Conservation (phyloP, 2,113 vertebrate species). For the Chaetura pelagica region DNA sequence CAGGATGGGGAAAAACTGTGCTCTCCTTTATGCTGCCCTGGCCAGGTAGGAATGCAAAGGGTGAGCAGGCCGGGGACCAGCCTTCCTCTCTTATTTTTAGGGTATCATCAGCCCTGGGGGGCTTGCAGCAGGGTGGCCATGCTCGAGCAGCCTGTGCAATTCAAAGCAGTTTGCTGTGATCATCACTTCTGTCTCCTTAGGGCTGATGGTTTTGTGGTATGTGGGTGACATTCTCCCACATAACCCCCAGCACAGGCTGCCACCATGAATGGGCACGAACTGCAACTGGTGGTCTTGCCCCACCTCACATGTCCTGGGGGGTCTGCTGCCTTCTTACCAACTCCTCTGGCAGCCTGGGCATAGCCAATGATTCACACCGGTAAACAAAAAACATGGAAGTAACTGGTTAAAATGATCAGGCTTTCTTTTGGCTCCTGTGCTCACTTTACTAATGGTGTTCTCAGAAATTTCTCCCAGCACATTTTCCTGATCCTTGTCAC, state of each 20-base stretch:
- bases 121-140: rapidly evolving
- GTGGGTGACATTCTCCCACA: not conserved
- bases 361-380: not conserved
- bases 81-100: not conserved
- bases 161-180: not conserved
- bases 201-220: not conserved
- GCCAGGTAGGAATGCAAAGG: not conserved
- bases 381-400: not conserved
- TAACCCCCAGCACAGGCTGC: rapidly evolving
- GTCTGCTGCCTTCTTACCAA: not conserved
- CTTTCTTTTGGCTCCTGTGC: not conserved
- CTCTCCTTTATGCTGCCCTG: not conserved
- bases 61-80: rapidly evolving
- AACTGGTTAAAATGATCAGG: not conserved
- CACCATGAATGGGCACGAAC: rapidly evolving
- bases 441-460: not conserved
- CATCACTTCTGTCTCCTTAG: not conserved
- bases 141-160: not conserved
- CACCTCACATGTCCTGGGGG: rapidly evolving
- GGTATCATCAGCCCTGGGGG: not conserved
- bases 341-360: not conserved
- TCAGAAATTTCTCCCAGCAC: not conserved
- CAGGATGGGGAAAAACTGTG: not conserved
- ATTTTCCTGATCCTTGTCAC: not conserved
- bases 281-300: rapidly evolving